These are phyloP conservation scores for Colletes latitarsis DNA, from an alignment of 1,140 invertebrate species.

Conservation along the genomic window DNA sequence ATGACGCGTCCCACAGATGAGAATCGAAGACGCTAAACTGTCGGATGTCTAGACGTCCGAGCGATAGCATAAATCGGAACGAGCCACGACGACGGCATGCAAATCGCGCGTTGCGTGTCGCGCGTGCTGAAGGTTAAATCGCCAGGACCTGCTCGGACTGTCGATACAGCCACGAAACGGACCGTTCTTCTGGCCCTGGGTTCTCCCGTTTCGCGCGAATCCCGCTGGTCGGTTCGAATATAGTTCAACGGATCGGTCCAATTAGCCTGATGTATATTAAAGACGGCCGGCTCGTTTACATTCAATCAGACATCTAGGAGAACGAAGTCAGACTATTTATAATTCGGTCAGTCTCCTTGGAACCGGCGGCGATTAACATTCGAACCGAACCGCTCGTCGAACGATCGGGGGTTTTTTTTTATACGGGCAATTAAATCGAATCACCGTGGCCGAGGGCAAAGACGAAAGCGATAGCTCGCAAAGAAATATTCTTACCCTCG, in stretches of 20 bases:
- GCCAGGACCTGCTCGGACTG: conserved; percentile 22
- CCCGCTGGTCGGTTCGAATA: conserved; percentile 22
- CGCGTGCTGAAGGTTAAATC: conserved; percentile 16
- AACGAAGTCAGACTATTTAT: conserved; percentile 17
- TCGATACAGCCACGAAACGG: conserved; percentile 26
- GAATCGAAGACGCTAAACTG: background rate
- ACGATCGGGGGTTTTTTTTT: background rate
- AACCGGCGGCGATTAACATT: conserved; percentile 33
- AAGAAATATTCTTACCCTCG: conserved; percentile 12
- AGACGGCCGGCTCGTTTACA: conserved; percentile 34
- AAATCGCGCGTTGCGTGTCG: conserved; percentile 24
- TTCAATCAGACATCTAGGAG: background rate
- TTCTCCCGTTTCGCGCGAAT: conserved; percentile 9
- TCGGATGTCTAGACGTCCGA: background rate
- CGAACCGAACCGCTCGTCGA: background rate
- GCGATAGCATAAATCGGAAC: background rate
- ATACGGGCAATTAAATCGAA: background rate
- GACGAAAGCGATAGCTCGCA: background rate
- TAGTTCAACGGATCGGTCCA: conserved; percentile 22
- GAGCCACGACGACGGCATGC: background rate
- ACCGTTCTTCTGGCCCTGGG: conserved; percentile 13
- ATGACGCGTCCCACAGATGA: too few relatives aligned
- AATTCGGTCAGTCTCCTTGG: background rate
- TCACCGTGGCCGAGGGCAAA: background rate
- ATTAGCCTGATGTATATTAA: conserved; percentile 21